These are phyloP conservation scores for Clistopyga incitator DNA, from an alignment of 2,888 invertebrate species.

Conservation along the genomic window DNA sequence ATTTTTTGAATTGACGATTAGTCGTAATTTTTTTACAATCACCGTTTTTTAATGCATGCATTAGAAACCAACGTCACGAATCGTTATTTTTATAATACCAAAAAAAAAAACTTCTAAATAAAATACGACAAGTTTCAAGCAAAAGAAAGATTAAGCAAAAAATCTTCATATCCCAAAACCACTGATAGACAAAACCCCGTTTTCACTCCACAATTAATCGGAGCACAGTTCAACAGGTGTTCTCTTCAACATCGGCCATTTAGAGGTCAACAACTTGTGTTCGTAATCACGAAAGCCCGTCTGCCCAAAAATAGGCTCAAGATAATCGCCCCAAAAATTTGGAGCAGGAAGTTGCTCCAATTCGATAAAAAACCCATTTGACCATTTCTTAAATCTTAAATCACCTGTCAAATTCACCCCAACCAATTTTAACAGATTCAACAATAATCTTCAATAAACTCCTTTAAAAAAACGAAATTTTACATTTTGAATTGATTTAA, in stretches of 20 bases:
- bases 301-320: background rate
- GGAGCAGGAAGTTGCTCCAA: background rate
- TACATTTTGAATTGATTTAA: background rate
- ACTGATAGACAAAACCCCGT: no score
- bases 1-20: no score
- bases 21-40: no score
- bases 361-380: background rate
- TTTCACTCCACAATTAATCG: background rate
- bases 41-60: no score
- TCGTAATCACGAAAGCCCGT: background rate
- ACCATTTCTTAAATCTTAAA: background rate
- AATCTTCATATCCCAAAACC: background rate
- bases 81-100: no score
- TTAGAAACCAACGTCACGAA: no score
- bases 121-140: background rate
- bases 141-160: background rate
- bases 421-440: background rate
- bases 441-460: no score
- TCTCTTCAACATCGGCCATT: background rate
- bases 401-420: background rate
- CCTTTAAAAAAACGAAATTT: background rate
- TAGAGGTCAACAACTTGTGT: background rate
- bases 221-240: slow-evolving; percentile 13
- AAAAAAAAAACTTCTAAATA: no score
- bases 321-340: background rate